Conservation (phyloP, 1,140 invertebrate species). For the Lycorma delicatula region DNA sequence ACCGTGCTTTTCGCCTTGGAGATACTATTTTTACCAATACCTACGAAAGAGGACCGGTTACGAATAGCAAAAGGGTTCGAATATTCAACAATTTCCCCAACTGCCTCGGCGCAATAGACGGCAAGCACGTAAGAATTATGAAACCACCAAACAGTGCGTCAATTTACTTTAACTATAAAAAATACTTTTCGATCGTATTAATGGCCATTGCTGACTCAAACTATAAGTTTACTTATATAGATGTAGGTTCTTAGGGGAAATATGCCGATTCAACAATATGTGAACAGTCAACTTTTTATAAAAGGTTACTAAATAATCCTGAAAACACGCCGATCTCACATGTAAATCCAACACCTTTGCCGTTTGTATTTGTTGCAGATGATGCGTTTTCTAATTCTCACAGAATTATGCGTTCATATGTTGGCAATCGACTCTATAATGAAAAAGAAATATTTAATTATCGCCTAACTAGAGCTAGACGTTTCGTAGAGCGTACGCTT, state of each 20-base stretch:
- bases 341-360: neutral
- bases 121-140: constrained; percentile 39
- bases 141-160: constrained; percentile 34
- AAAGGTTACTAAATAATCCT: neutral
- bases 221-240: constrained; percentile 37
- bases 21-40: neutral
- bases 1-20: neutral
- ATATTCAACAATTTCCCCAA: constrained; percentile 33
- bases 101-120: constrained; percentile 34
- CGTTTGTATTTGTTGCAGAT: neutral
- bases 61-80: constrained; percentile 4
- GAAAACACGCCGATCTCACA: neutral
- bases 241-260: constrained; percentile 34
- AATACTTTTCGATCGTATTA: constrained; percentile 37
- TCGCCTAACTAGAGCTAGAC: neutral
- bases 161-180: constrained; percentile 40
- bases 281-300: neutral
- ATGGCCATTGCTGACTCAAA: constrained; percentile 38
- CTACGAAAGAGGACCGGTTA: constrained; percentile 5
- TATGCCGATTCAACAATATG: neutral
- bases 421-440: neutral
- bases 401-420: neutral
- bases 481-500: neutral
- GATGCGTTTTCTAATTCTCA: neutral
- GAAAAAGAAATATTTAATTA: neutral